These are phyloP conservation scores for Pocillopora damicornis DNA, from an alignment of 64 coral and sea anemone genomes.

Conservation along the genomic window DNA sequence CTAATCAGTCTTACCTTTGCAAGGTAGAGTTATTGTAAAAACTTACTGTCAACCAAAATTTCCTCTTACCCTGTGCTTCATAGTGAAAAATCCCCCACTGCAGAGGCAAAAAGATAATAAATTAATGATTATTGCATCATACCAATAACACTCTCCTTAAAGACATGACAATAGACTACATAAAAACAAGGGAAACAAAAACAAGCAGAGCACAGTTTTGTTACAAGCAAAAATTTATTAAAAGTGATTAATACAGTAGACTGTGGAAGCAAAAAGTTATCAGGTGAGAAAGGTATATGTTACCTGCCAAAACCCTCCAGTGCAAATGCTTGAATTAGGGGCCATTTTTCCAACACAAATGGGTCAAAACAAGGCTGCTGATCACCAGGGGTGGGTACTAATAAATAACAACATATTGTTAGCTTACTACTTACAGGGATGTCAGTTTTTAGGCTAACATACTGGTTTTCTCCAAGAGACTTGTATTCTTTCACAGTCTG, in stretches of 20 bases:
- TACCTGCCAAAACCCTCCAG: conserved; percentile 86
- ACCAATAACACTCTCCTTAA: too few species aligned
- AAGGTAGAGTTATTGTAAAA: too few species aligned
- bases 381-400: conserved; percentile 47
- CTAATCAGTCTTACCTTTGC: too few species aligned
- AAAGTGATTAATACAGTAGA: neutral
- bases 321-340: conserved; percentile 92
- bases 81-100: conserved; percentile 73
- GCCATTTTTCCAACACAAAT: conserved; percentile 87
- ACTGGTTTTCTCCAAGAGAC: neutral
- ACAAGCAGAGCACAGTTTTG: neutral
- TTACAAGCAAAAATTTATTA: neutral
- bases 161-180: too few species aligned
- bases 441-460: neutral
- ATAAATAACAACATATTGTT: neutral
- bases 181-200: neutral
- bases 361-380: conserved; percentile 65
- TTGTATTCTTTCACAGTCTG: too few species aligned
- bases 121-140: neutral
- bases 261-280: neutral
- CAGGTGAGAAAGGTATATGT: neutral
- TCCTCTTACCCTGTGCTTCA: conserved; percentile 47
- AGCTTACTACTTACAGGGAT: too few species aligned
- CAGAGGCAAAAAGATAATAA: neutral
- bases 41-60: too few species aligned